Percentiles rank a stretch among this genome's conserved stretches.
These are phyloP conservation scores for Andrena chrysosceles DNA, from an alignment of 2,888 invertebrate genomes.

Conservation along the genomic window DNA sequence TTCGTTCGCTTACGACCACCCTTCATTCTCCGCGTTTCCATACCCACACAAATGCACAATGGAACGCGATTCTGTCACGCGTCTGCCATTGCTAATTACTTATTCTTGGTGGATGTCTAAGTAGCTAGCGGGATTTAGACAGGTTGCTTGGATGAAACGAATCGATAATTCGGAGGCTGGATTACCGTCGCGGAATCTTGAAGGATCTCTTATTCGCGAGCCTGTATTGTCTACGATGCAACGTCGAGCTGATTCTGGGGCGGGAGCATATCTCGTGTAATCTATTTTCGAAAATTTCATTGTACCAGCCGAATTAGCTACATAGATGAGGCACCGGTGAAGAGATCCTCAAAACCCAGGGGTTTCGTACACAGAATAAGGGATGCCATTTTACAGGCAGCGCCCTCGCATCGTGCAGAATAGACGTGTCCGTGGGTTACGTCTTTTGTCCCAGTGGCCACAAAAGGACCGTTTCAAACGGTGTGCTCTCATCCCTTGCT, in stretches of 20 bases:
- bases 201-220: neutral
- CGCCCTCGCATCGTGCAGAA: conserved; percentile 5
- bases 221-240: neutral
- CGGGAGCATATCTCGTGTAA: neutral
- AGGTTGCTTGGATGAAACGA: neutral
- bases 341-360: conserved; percentile 8
- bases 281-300: conserved; percentile 6
- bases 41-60: neutral
- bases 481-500: conserved; percentile 32
- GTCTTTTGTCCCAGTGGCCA: conserved; percentile 49
- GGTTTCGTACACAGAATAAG: neutral
- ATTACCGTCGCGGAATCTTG: neutral
- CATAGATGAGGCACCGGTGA: conserved; percentile 2
- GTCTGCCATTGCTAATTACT: conserved; percentile 4
- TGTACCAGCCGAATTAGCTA: conserved; percentile 20
- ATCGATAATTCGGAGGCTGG: neutral
- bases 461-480: conserved; percentile 60
- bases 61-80: neutral
- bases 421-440: conserved; percentile 48
- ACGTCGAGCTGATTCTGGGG: neutral
- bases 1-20: conserved; percentile 38
- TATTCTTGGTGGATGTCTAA: neutral
- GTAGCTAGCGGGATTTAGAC: neutral
- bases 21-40: conserved; percentile 1
- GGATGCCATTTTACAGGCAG: conserved; percentile 41